Conservation (phyloP, 2,113 vertebrate genomes). For the Eretmochelys imbricata region DNA sequence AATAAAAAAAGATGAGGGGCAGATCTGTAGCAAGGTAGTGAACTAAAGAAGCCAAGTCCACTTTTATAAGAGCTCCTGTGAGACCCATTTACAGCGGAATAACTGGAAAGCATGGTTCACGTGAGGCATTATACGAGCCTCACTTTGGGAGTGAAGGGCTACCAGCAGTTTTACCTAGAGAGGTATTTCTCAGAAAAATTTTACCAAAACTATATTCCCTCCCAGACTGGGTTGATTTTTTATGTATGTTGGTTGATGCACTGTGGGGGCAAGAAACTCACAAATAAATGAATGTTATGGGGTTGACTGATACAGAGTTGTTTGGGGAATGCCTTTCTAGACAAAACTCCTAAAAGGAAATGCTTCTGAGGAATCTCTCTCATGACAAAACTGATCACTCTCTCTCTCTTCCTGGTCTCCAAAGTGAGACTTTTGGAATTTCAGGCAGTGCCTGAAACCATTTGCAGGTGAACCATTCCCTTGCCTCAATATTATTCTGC, state of each 20-base stretch:
- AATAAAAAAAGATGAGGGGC: not conserved
- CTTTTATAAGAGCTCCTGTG: not conserved
- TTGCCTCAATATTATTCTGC: not conserved
- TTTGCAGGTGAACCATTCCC: not conserved
- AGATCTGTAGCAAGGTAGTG: accelerated
- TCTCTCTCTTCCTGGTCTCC: not conserved
- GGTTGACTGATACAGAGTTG: not conserved
- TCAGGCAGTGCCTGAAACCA: not conserved
- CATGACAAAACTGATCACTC: not conserved
- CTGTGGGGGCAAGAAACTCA: not conserved
- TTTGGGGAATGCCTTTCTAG: not conserved
- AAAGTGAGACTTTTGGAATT: accelerated
- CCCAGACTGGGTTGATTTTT: not conserved
- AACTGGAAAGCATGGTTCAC: not conserved
- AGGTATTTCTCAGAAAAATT: not conserved
- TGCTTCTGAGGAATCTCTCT: not conserved
- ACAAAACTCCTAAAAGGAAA: not conserved
- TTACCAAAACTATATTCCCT: not conserved
- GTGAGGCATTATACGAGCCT: accelerated
- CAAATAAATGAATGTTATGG: not conserved
- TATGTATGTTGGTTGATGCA: not conserved
- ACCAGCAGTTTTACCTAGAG: not conserved
- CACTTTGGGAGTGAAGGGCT: not conserved
- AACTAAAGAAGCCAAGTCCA: not conserved
- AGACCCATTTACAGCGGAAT: not conserved